These are phyloP conservation scores for Corydoras sp. DNA, from an alignment of 2,113 vertebrate species.

Conservation along the genomic window DNA sequence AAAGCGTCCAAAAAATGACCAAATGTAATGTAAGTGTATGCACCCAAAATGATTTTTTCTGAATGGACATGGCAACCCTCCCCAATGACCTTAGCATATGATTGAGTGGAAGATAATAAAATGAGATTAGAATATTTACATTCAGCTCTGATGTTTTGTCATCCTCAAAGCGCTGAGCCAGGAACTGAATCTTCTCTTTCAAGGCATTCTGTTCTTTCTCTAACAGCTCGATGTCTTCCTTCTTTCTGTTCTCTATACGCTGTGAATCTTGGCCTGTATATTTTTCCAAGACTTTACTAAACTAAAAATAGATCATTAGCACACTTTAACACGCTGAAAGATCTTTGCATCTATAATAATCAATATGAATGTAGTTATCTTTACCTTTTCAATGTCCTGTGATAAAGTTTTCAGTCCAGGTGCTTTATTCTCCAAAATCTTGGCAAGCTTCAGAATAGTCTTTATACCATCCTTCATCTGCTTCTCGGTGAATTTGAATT, in stretches of 20 bases:
- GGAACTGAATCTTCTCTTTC: conserved; percentile 49
- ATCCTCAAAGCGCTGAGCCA: conserved; percentile 33
- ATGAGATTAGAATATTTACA: conserved; percentile 11
- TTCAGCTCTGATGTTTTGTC: conserved; percentile 17
- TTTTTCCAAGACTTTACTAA: conserved; percentile 22
- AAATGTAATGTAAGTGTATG: no score
- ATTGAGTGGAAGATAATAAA: neutral
- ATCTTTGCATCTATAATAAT: neutral
- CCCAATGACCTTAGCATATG: no score
- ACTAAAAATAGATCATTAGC: neutral
- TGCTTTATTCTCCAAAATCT: neutral
- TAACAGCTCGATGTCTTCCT: conserved; percentile 13
- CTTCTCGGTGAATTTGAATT: conserved; percentile 34
- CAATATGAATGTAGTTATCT: neutral
- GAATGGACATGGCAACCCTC: no score
- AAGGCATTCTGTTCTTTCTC: conserved; percentile 41
- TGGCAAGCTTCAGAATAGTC: conserved; percentile 22
- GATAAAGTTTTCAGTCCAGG: conserved; percentile 26
- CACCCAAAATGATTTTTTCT: no score
- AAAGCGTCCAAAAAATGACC: no score
- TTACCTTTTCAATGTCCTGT: conserved; percentile 42
- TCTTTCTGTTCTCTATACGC: conserved; percentile 10
- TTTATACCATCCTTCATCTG: conserved; percentile 14
- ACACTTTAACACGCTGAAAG: neutral
- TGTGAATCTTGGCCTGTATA: neutral